A percentile compares a stretch with the other conserved stretches of the same genome.
Evolutionary conservation across 2,113 vertebrate species (phyloP).

Genomic region (Furnarius figulus): DNA sequence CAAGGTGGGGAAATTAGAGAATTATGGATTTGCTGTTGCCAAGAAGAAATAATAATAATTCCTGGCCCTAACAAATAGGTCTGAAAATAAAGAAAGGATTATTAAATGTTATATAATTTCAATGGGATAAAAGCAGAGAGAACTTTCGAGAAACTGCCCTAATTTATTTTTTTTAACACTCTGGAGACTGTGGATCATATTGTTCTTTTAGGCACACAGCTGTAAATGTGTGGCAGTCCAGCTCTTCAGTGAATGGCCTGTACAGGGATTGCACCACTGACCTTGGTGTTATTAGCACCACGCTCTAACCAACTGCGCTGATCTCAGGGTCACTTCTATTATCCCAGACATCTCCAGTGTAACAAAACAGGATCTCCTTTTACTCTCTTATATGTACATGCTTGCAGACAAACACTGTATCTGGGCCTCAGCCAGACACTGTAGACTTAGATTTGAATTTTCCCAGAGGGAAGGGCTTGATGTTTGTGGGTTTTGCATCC

Average conservation of each 20-base stretch:
- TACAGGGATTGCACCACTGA: not conserved
- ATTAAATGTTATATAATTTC: slow-evolving; percentile 69
- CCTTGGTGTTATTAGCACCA: not conserved
- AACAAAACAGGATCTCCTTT: not conserved
- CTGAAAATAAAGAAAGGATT: slow-evolving; percentile 57
- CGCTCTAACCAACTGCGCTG: not conserved
- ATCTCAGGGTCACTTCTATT: not conserved
- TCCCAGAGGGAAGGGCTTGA: not conserved
- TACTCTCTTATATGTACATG: not conserved
- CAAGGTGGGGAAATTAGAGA: slow-evolving; percentile 71
- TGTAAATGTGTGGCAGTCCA: not conserved
- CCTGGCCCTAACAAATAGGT: slow-evolving; percentile 61
- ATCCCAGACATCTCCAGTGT: not conserved
- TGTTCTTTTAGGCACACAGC: not conserved
- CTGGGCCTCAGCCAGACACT: not conserved
- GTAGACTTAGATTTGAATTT: not conserved
- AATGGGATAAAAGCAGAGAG: not conserved
- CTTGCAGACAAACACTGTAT: not conserved
- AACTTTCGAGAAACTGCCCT: slow-evolving; percentile 1
- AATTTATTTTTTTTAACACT: not conserved
- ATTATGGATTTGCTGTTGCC: slow-evolving; percentile 67
- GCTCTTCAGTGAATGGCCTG: not conserved
- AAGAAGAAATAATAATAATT: slow-evolving; percentile 70
- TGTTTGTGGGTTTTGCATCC: not conserved
- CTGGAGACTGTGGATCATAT: not conserved